phyloP scores from a whole-genome alignment of 1,140 invertebrate genomes.

The Drosophila rufa region DNA sequence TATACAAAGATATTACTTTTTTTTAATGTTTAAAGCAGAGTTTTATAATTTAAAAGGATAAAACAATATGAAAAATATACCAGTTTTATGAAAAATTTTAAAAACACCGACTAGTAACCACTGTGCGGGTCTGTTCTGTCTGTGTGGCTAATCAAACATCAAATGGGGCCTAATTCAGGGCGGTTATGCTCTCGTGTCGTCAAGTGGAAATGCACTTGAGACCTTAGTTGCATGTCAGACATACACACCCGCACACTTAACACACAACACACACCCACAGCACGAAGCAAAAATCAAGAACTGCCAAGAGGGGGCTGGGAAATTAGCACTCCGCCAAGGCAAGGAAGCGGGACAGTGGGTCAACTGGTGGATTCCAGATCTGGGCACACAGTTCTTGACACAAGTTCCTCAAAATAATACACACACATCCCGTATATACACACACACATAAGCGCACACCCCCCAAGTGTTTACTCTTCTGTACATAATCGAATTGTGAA shows the following conservation, averaged over 20 bases:
- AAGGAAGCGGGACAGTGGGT: constrained; percentile 44
- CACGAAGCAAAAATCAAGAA: not conserved
- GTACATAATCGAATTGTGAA: constrained; percentile 21
- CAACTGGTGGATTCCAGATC: constrained; percentile 16
- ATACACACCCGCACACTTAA: constrained; percentile 12
- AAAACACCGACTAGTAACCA: not conserved
- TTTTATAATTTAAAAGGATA: not conserved
- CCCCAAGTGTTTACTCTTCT: constrained; percentile 14
- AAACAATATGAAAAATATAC: no score
- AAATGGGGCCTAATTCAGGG: constrained; percentile 33
- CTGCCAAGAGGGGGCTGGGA: not conserved
- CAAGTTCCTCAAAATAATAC: constrained; percentile 21
- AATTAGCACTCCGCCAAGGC: constrained; percentile 13
- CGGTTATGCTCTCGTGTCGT: constrained; percentile 50
- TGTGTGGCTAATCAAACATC: constrained; percentile 46
- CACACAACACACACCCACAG: not conserved
- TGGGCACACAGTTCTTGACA: constrained; percentile 42
- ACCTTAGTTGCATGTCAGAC: constrained; percentile 47
- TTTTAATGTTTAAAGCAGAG: not conserved
- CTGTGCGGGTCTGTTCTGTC: constrained; percentile 1
- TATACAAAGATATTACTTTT: not conserved
- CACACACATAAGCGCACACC: constrained; percentile 31
- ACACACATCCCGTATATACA: constrained; percentile 2
- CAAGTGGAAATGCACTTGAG: constrained; percentile 49
- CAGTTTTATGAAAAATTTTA: no score